Percentiles rank a stretch among this genome's conserved stretches.
Conservation (phyloP, 2,797 vertebrate genomes). For the Protonibea diacanthus region DNA sequence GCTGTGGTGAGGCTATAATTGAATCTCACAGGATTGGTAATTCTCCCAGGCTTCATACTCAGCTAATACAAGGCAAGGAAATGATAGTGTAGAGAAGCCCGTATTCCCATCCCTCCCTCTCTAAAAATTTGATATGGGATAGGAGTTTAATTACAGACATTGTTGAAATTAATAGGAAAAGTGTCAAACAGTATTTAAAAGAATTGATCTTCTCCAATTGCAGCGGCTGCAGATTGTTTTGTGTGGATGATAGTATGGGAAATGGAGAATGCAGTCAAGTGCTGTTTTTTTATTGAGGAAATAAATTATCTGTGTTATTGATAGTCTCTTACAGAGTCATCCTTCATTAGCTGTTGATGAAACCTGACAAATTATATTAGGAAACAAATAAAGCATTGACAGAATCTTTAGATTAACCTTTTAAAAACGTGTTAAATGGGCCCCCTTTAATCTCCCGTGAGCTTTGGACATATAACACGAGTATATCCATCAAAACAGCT, state of each 20-base stretch:
- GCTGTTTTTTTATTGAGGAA: conserved; percentile 14
- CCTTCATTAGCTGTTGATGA: conserved; percentile 32
- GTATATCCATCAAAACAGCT: not conserved
- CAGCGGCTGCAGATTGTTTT: conserved; percentile 52
- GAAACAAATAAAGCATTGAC: conserved; percentile 11
- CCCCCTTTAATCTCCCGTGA: not conserved
- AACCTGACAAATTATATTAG: conserved; percentile 31
- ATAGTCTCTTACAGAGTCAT: conserved; percentile 23
- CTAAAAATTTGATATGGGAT: conserved; percentile 67
- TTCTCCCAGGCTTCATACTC: conserved; percentile 78
- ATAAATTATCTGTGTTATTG: conserved; percentile 39
- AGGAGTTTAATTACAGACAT: conserved; percentile 82
- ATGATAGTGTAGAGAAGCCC: conserved; percentile 73
- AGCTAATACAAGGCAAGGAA: conserved; percentile 75
- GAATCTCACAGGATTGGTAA: conserved; percentile 82
- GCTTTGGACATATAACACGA: not conserved
- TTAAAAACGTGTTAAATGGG: not conserved
- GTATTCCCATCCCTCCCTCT: conserved; percentile 72
- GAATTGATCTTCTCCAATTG: conserved; percentile 63
- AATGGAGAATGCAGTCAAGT: conserved; percentile 25
- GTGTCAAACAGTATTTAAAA: conserved; percentile 73
- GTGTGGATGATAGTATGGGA: conserved; percentile 24
- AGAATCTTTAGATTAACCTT: conserved; percentile 8
- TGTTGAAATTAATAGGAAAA: conserved; percentile 81
- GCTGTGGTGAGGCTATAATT: conserved; percentile 81